Conservation (phyloP, 1,140 invertebrate genomes). For the Conus betulinus region DNA sequence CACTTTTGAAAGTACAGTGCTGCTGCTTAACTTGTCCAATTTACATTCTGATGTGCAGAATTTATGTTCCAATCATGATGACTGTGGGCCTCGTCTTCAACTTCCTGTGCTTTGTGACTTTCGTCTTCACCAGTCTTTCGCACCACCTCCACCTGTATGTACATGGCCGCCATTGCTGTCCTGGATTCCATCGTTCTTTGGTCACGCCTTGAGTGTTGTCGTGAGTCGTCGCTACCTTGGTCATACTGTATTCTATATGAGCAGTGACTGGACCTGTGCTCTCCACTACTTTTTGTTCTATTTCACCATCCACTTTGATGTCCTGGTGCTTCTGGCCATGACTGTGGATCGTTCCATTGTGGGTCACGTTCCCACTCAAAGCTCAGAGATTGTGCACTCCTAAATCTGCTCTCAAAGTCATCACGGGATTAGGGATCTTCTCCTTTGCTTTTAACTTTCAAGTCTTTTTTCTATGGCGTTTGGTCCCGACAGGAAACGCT, state of each 20-base stretch:
- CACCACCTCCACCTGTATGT: conserved; percentile 62
- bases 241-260: conserved; percentile 6
- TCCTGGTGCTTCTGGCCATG: conserved; percentile 63
- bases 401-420: conserved; percentile 37
- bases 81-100: neutral
- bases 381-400: conserved; percentile 40
- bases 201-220: conserved; percentile 28
- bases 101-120: conserved; percentile 55
- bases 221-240: conserved; percentile 11
- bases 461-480: conserved; percentile 22
- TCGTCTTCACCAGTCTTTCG: conserved; percentile 55
- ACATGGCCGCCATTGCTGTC: conserved; percentile 63
- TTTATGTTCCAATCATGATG: neutral
- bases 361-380: conserved; percentile 57
- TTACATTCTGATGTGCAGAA: too few species aligned
- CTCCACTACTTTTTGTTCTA: conserved; percentile 47
- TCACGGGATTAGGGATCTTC: conserved; percentile 37
- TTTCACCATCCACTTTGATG: conserved; percentile 54
- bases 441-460: conserved; percentile 32
- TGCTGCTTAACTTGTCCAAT: too few species aligned
- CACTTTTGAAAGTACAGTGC: too few species aligned
- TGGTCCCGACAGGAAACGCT: neutral
- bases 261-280: conserved; percentile 33
- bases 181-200: conserved; percentile 59
- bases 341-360: conserved; percentile 63